Evolutionary conservation across 1,140 invertebrate genomes (phyloP).

Genomic region (Zaprionus ghesquierei): DNA sequence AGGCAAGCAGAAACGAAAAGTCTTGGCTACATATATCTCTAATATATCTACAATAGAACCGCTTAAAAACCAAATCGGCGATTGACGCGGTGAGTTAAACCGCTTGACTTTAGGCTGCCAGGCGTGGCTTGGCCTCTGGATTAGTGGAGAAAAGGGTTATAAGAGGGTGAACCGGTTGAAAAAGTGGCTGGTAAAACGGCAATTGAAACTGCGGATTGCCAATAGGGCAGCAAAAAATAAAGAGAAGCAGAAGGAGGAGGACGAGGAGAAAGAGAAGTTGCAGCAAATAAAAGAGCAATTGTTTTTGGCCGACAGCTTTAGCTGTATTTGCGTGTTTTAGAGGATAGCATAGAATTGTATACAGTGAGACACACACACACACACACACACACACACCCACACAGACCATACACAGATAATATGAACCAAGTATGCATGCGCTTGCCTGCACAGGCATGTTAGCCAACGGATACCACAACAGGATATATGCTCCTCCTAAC

Average conservation of each 20-base stretch:
- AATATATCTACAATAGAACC: neutral
- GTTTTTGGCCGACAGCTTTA: neutral
- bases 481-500: neutral
- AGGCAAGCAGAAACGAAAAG: neutral
- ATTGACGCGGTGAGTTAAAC: slow-evolving; percentile 14
- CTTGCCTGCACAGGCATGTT: neutral
- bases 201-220: slow-evolving; percentile 16
- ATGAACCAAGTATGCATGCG: neutral
- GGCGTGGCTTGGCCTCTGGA: neutral
- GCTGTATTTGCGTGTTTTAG: slow-evolving; percentile 1
- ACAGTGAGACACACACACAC: neutral
- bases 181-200: slow-evolving; percentile 3
- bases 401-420: neutral
- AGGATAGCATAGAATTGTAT: slow-evolving; percentile 6
- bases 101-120: slow-evolving; percentile 21
- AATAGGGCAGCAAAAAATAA: neutral
- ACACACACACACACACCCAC: neutral
- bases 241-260: neutral
- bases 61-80: neutral
- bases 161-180: slow-evolving; percentile 1
- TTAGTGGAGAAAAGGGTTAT: neutral
- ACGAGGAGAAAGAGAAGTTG: neutral
- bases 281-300: neutral
- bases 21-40: neutral
- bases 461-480: neutral